A percentile compares a stretch with the other conserved stretches of the same genome.
Evolutionary conservation across 2,888 invertebrate species (phyloP).

Genomic region (Timandra comae): DNA sequence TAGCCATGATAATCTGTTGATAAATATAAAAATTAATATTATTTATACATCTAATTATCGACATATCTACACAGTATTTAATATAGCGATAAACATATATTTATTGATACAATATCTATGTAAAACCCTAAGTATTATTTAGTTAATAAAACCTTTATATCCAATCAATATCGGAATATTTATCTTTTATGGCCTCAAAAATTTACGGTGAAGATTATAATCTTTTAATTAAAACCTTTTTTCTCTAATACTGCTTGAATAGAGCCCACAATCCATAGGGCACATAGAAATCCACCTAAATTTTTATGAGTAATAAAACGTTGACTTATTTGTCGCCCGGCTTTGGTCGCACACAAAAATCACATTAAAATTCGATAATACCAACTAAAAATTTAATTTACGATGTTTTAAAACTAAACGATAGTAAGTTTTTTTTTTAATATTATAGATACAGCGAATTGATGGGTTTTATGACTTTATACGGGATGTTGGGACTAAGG

Average conservation of each 20-base stretch:
- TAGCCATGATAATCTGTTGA: too few relatives aligned
- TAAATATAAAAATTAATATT: too few relatives aligned
- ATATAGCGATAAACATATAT: too few relatives aligned
- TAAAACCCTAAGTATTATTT: too few relatives aligned
- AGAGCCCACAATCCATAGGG: slow-evolving; percentile 11
- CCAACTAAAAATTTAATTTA: slow-evolving; percentile 70
- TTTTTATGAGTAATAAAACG: slow-evolving; percentile 69
- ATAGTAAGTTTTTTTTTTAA: slow-evolving; percentile 38
- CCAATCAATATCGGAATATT: slow-evolving; percentile 33
- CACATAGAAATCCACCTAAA: slow-evolving; percentile 42
- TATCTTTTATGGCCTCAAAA: slow-evolving; percentile 30
- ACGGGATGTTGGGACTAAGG: neutral
- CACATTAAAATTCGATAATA: slow-evolving; percentile 67
- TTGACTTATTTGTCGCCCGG: slow-evolving; percentile 64
- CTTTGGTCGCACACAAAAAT: slow-evolving; percentile 31
- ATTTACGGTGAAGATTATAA: slow-evolving; percentile 42
- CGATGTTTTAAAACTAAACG: slow-evolving; percentile 61
- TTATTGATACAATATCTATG: too few relatives aligned
- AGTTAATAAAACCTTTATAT: neutral
- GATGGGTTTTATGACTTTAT: slow-evolving; percentile 35
- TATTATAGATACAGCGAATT: slow-evolving; percentile 41
- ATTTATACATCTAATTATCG: too few relatives aligned
- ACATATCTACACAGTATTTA: too few relatives aligned
- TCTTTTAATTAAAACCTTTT: slow-evolving; percentile 41
- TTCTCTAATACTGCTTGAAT: slow-evolving; percentile 30